Evolutionary conservation across 2,888 invertebrate genomes (phyloP), one percentile per base, ranked within the genome.

Genomic region (Ormia ochracea): DNA sequence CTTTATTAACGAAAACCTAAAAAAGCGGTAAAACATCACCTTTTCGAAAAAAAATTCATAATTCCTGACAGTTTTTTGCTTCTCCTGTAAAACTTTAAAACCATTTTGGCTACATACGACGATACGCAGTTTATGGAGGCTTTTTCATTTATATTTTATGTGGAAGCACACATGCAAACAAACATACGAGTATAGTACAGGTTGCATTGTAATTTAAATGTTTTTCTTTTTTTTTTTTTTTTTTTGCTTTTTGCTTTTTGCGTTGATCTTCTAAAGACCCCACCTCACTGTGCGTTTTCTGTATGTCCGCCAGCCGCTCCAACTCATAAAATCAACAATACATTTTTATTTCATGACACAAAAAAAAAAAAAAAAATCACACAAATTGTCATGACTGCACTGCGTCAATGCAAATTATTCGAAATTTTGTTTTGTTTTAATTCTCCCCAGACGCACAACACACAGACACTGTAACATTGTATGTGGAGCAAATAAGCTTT

Each of bases 331-430:
- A 14, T 33, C 45, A 59, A 59, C 61, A 43, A 58, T 58, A 63
- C 52, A 76, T 28, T 56, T 63, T 31, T 12, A 54, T 50, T 56
- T 61, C 70, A 56, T 76, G 54, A 48, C 54, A 58, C 63, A 56
- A 56, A 2, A 31, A 43, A 33, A 31, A 52, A 19, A 26, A 5
- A 7, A 12, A 61, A 14, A 31, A 14, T 4, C 3, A 59, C 21
- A 14, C 17, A 19, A 38, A 66, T 52, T 70, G 59, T 68, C 43
- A 7, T 21, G 43, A n/a, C n/a, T n/a, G 58, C 7, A 38, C 28
- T 48, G 21, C 56, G 48, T 58, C 41, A 59, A 69, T 65, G 58
- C 58, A 78, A 74, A 73, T 75, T 74, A 26, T 38, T 52, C 4
- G 10, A 23, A n/a, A 41, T 33, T 19, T 17, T 10, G 1, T 38